These are phyloP conservation scores for Stegostoma tigrinum DNA, from an alignment of 2,113 vertebrate genomes.

Conservation along the genomic window DNA sequence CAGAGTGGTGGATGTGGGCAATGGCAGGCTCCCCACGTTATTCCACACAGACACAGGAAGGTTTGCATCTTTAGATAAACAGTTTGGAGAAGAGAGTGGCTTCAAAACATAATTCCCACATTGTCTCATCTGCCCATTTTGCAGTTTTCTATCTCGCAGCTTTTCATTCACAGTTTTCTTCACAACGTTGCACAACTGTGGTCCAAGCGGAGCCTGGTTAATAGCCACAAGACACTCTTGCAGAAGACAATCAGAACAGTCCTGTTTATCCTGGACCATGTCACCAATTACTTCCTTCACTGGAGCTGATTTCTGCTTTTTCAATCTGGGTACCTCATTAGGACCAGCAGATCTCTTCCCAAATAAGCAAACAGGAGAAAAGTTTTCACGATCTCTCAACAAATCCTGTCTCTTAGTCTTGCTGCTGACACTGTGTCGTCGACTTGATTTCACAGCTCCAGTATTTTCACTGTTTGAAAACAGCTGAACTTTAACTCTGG, in stretches of 20 bases:
- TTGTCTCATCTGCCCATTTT: background rate
- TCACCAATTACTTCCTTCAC: background rate
- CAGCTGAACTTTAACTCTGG: background rate
- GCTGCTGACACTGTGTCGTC: slow-evolving; percentile 37
- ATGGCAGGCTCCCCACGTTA: background rate
- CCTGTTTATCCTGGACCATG: slow-evolving; percentile 28
- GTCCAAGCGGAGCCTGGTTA: background rate
- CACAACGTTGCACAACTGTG: background rate
- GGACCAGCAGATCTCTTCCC: slow-evolving; percentile 51
- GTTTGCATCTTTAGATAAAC: background rate
- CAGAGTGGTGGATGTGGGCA: background rate
- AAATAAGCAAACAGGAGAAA: background rate
- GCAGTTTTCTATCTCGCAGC: background rate
- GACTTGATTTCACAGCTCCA: background rate
- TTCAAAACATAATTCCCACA: background rate
- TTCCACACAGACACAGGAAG: background rate
- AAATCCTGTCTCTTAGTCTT: slow-evolving; percentile 38
- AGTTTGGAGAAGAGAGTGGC: background rate
- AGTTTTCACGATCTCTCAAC: slow-evolving; percentile 37
- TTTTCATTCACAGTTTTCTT: slow-evolving; percentile 19
- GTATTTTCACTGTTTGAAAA: background rate
- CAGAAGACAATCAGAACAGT: slow-evolving; percentile 17
- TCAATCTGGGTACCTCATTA: slow-evolving; percentile 45
- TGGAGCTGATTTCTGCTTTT: slow-evolving; percentile 46
- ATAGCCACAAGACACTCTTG: slow-evolving; percentile 36